These are phyloP conservation scores for Rhinella marina DNA, from an alignment of 2,797 vertebrate genomes.

Conservation along the genomic window DNA sequence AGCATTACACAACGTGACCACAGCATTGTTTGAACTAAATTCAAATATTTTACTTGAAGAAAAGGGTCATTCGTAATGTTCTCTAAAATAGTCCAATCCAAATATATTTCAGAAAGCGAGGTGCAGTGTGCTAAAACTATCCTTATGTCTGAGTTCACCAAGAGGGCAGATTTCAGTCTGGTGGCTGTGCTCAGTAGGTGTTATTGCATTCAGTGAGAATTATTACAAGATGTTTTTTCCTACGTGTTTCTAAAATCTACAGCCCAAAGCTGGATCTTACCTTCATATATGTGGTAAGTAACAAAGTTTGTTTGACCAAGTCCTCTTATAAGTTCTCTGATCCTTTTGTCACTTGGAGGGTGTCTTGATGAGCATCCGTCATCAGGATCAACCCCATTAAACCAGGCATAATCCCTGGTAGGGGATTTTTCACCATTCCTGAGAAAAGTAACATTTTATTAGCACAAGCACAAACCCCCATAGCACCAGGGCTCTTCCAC, in stretches of 20 bases:
- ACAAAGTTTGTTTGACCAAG: slow-evolving; percentile 18
- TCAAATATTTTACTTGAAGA: neutral
- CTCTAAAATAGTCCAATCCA: slow-evolving; percentile 5
- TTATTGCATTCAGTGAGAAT: slow-evolving; percentile 53
- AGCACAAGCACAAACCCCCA: too few species aligned
- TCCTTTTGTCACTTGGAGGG: neutral
- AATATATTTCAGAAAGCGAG: slow-evolving; percentile 29
- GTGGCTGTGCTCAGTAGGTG: slow-evolving; percentile 56
- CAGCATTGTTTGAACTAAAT: slow-evolving; percentile 13
- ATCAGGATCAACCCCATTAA: too few species aligned
- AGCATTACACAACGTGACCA: neutral
- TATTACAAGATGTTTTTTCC: slow-evolving; percentile 64
- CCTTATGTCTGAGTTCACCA: slow-evolving; percentile 64
- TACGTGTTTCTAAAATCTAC: slow-evolving; percentile 63
- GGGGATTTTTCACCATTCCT: too few species aligned
- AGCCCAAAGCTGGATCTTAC: slow-evolving; percentile 63
- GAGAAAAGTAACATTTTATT: too few species aligned
- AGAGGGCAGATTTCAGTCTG: slow-evolving; percentile 56
- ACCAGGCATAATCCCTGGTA: too few species aligned
- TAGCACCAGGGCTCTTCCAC: too few species aligned
- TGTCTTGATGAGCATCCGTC: too few species aligned
- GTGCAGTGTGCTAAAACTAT: slow-evolving; percentile 62
- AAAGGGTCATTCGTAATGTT: slow-evolving; percentile 5
- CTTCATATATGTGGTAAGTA: slow-evolving; percentile 55
- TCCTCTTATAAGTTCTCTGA: neutral